A percentile compares a stretch with the other conserved stretches of the same genome.
Evolutionary conservation across 2,113 vertebrate species (phyloP).

Genomic region (Okapia johnstoni): DNA sequence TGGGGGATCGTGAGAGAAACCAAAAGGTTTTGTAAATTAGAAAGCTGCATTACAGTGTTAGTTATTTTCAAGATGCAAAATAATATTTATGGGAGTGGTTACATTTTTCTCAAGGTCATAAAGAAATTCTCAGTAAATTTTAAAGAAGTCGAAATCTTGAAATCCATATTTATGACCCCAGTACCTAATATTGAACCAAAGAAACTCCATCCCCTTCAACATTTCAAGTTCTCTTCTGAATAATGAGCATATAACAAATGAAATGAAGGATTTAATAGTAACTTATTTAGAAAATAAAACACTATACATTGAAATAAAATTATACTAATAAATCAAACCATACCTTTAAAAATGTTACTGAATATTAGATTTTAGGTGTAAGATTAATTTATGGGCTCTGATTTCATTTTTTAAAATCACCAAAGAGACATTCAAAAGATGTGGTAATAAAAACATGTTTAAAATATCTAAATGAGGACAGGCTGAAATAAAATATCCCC

Average conservation of each 20-base stretch:
- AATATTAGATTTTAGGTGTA: background rate
- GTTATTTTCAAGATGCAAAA: background rate
- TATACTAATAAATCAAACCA: background rate
- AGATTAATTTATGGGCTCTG: background rate
- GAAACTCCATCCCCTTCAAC: background rate
- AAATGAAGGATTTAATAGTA: background rate
- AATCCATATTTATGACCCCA: background rate
- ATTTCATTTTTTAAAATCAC: background rate
- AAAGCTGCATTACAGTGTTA: rapidly evolving
- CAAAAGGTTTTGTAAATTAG: rapidly evolving
- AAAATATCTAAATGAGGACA: background rate
- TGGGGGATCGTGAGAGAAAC: rapidly evolving
- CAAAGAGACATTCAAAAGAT: background rate
- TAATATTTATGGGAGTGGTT: background rate
- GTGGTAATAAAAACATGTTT: background rate
- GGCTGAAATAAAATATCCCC: background rate
- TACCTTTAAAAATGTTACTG: background rate
- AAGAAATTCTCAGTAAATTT: conserved; percentile 31
- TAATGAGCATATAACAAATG: background rate
- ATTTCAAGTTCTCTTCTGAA: background rate
- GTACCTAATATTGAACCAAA: background rate
- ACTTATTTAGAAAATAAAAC: background rate
- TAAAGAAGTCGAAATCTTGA: background rate
- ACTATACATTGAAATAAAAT: background rate
- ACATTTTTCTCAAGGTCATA: background rate